Percentiles rank a stretch among this genome's conserved stretches.
Conservation (phyloP, 2,113 vertebrate genomes). For the Gopherus evgoodei region DNA sequence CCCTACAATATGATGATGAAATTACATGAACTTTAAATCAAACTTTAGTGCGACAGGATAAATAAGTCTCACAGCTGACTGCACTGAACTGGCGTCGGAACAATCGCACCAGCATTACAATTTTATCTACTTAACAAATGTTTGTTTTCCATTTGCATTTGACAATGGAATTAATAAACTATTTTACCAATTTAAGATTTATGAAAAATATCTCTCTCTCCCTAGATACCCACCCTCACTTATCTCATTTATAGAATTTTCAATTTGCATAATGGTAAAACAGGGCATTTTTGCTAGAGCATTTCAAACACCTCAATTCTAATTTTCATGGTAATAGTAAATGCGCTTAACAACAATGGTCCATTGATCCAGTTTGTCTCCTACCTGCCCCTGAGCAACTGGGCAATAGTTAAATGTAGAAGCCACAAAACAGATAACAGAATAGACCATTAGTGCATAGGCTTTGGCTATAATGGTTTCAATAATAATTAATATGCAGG, state of each 20-base stretch:
- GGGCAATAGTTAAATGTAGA: constrained; percentile 45
- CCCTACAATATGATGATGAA: constrained; percentile 45
- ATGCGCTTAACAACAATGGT: constrained; percentile 60
- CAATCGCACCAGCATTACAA: neutral
- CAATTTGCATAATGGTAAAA: constrained; percentile 41
- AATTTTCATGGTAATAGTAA: constrained; percentile 33
- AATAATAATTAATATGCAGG: constrained; percentile 77
- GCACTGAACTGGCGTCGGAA: neutral
- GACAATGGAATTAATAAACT: constrained; percentile 67
- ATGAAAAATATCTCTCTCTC: neutral
- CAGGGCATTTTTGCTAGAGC: neutral
- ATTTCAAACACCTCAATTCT: constrained; percentile 53
- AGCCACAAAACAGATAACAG: constrained; percentile 49
- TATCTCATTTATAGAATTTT: constrained; percentile 18
- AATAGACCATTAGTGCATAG: constrained; percentile 48
- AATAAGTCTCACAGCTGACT: constrained; percentile 15
- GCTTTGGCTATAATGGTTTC: constrained; percentile 45
- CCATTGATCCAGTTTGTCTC: constrained; percentile 50
- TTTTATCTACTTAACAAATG: constrained; percentile 61
- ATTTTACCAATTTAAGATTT: constrained; percentile 46
- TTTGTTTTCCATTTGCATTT: constrained; percentile 73
- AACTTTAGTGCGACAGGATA: constrained; percentile 36
- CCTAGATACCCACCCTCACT: neutral
- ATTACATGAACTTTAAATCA: constrained; percentile 64
- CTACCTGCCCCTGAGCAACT: constrained; percentile 69